Percentiles rank a stretch among this genome's conserved stretches.
Conservation (phyloP, 2,113 vertebrate species). For the Thunnus thynnus region DNA sequence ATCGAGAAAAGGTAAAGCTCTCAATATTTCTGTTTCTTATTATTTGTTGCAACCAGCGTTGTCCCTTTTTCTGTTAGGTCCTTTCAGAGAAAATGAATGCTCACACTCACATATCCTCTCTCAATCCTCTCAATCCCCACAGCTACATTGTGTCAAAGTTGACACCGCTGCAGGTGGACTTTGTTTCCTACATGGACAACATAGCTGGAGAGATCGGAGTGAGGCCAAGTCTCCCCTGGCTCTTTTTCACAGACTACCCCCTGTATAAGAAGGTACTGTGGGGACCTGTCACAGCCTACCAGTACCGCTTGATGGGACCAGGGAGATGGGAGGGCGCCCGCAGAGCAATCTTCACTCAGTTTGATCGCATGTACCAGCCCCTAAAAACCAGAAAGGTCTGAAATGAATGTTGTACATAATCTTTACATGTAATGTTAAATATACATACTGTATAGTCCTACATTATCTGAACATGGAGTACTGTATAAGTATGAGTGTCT, state of each 20-base stretch:
- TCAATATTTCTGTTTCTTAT: neutral
- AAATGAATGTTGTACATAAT: neutral
- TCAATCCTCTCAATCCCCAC: neutral
- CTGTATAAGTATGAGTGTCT: too few species aligned
- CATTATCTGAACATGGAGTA: neutral
- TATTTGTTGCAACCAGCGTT: neutral
- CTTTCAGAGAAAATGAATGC: too few species aligned
- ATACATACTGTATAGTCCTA: neutral
- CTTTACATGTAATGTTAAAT: neutral
- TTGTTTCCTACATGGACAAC: conserved; percentile 87
- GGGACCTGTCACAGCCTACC: conserved; percentile 87
- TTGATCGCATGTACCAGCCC: conserved; percentile 80
- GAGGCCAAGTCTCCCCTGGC: conserved; percentile 82
- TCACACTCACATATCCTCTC: too few species aligned
- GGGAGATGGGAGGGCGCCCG: conserved; percentile 87
- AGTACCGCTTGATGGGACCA: conserved; percentile 84
- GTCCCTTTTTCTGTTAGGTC: neutral
- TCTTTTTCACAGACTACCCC: conserved; percentile 85
- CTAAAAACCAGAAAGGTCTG: conserved; percentile 77
- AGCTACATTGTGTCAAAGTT: conserved; percentile 78
- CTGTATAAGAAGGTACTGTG: conserved; percentile 85
- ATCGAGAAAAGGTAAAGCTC: conserved; percentile 67
- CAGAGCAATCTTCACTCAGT: conserved; percentile 86
- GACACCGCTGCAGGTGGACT: conserved; percentile 84
- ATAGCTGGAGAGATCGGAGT: conserved; percentile 78